These are phyloP conservation scores for Tinamus major DNA, from an alignment of 2,797 vertebrate species.

Conservation along the genomic window DNA sequence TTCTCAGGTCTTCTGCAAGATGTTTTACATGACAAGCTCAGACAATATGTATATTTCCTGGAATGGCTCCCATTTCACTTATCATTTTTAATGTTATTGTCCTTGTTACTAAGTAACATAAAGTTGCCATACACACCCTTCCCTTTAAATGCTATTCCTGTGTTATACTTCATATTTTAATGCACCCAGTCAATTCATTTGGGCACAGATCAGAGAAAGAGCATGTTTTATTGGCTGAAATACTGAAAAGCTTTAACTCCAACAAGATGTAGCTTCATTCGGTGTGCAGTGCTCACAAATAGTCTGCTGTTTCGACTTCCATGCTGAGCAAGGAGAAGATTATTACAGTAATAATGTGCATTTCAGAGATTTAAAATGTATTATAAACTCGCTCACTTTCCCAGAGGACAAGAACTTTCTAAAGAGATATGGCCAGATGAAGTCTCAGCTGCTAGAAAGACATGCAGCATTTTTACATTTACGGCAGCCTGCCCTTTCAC, in stretches of 20 bases:
- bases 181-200: not conserved
- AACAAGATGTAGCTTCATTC: not conserved
- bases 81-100: conserved; percentile 40
- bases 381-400: not conserved
- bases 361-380: not conserved
- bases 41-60: conserved; percentile 4
- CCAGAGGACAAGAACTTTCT: not conserved
- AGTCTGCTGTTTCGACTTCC: not conserved
- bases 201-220: not conserved
- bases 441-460: not conserved
- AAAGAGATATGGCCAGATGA: not conserved
- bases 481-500: not conserved
- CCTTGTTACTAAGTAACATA: conserved; percentile 35
- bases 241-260: not conserved
- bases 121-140: not conserved
- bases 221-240: not conserved
- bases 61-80: conserved; percentile 8
- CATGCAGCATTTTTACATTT: conserved; percentile 5
- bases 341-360: not conserved
- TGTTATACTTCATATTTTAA: not conserved
- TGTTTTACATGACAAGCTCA: not conserved
- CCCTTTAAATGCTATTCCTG: conserved; percentile 10
- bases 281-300: not conserved
- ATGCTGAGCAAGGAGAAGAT: not conserved
- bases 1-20: conserved; percentile 23